These are phyloP conservation scores for Synodontis membranacea DNA, from an alignment of 2,113 vertebrate species.

Conservation along the genomic window DNA sequence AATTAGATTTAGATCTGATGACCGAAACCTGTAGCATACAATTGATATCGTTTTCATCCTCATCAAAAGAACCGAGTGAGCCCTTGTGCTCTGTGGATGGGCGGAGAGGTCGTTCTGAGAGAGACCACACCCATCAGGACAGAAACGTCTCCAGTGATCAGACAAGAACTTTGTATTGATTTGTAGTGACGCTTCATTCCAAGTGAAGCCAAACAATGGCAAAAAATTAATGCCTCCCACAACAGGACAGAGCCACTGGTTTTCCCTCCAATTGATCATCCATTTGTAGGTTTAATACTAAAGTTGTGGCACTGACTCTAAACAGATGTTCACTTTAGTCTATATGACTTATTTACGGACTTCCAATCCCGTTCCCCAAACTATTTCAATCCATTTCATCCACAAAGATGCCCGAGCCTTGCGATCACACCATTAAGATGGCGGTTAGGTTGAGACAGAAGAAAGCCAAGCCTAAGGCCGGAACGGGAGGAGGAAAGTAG, in stretches of 20 bases:
- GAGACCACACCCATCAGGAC: not conserved
- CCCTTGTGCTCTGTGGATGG: not conserved
- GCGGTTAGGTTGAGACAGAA: not conserved
- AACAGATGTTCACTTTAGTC: not conserved
- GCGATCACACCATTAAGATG: not conserved
- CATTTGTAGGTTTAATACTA: too few relatives aligned
- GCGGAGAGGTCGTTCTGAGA: not conserved
- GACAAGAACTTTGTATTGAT: not conserved
- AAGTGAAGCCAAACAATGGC: not conserved
- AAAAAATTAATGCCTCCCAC: not conserved
- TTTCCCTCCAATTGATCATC: not conserved
- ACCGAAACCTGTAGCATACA: not conserved
- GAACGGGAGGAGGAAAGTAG: not conserved
- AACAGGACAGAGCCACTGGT: not conserved
- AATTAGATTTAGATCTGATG: not conserved
- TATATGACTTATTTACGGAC: not conserved
- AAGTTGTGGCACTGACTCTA: not conserved
- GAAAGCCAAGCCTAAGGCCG: not conserved
- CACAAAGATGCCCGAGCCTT: not conserved
- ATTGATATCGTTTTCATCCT: not conserved
- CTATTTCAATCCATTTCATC: not conserved
- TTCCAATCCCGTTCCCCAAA: not conserved
- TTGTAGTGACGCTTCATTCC: not conserved
- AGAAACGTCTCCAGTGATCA: not conserved
- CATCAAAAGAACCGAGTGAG: not conserved